Base-by-base conservation (phyloP, 2,888 invertebrate species). In the Elaeidobius kamerunicus region DNA sequence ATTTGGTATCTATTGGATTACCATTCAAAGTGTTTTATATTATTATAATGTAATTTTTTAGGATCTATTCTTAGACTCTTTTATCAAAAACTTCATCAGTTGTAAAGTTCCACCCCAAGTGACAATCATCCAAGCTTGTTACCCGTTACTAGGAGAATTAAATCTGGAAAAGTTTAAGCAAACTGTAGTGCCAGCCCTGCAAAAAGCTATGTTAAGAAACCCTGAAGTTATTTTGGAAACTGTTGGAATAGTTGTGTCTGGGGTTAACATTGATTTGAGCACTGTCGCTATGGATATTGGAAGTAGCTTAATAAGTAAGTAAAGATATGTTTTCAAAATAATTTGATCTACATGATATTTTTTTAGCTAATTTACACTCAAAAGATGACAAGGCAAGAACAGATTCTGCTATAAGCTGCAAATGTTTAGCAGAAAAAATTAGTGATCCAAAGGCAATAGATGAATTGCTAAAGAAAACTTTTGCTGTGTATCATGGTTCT, bases 191-290 rank as follows among this genome's bases (percentile, higher is more conserved):
- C 94, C 96, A 1, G 86, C 91, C 1, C 75, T 95, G 47, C 91
- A 93, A 70, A 93, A 94, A 70, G 85, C 92, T 15, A 87, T 97
- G 84, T 76, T 98, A 19, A 77, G 98, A 43, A 95, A 91, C 74
- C 96, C 98, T 0, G 98, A 98, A 78, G 84, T 92, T 45, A 87
- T 91, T 57, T 78, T 95, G 15, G 83, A 88, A 69, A 84, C 85
- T 14, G 86, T 95, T 28, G 88, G 88, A 0, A 78, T 84, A 40
- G 83, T 94, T 54, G 73, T 95, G 17, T 52, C 79, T 5, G 83
- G 84, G 45, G 68, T 93, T 4, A 78, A 81, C 46, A 72, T 92
- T 3, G 87, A 91, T 67, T 76, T 95, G 18, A 91, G 91, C 66
- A 81, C 81, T 41, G 85, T 87, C 70, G 85, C 86, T 4, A 71